phyloP scores from a whole-genome alignment of 2,113 vertebrate species.

The Anser cygnoides region DNA sequence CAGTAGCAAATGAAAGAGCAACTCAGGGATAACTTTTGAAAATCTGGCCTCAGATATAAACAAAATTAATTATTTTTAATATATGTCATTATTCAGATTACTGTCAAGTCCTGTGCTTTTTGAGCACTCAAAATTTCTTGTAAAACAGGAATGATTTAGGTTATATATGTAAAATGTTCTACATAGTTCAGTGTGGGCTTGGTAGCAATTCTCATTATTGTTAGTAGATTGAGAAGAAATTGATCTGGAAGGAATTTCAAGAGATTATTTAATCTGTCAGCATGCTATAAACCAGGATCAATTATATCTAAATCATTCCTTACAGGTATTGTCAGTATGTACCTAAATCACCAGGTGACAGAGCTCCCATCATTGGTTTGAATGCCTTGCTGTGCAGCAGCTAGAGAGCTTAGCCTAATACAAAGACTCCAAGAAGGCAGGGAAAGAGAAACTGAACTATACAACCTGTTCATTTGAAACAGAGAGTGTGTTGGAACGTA shows the following conservation, averaged over 20 bases:
- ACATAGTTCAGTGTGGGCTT: neutral
- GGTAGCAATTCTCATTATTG: conserved; percentile 7
- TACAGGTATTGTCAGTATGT: neutral
- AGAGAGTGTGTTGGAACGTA: neutral
- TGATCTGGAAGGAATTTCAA: conserved; percentile 26
- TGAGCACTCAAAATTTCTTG: neutral
- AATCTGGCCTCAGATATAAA: neutral
- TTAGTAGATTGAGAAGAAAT: conserved; percentile 18
- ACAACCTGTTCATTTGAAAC: neutral
- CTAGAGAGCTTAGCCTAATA: neutral
- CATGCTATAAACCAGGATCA: neutral
- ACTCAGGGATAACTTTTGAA: neutral
- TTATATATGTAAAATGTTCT: neutral
- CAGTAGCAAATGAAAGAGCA: neutral
- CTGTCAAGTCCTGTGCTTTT: neutral
- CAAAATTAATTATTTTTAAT: neutral
- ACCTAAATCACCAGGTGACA: neutral
- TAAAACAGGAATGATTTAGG: neutral
- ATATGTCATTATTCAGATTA: neutral
- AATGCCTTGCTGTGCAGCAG: neutral
- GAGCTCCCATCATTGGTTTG: neutral
- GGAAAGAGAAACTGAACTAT: neutral
- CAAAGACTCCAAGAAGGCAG: neutral
- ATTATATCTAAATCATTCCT: conserved; percentile 18
- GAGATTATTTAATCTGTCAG: neutral